A percentile compares a stretch with the other conserved stretches of the same genome.
Conservation (phyloP, 92 coral and sea anemone genomes). For the Diadumene lineata region DNA sequence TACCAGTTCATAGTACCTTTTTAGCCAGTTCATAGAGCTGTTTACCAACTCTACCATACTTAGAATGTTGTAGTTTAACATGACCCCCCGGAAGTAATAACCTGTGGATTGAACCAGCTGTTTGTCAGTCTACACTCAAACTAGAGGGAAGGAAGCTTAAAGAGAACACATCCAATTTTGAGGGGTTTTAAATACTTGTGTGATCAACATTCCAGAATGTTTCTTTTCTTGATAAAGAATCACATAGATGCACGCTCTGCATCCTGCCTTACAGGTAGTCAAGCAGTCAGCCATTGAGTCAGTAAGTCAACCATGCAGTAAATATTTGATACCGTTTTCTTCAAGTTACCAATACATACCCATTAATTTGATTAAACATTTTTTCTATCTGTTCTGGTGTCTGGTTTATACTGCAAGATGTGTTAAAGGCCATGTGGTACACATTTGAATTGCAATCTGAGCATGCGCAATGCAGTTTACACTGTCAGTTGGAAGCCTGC, state of each 20-base stretch:
- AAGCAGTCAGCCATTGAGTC: background rate
- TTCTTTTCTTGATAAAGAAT: too few species aligned
- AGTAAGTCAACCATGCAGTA: background rate
- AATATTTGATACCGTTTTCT: background rate
- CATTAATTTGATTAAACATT: constrained; percentile 18
- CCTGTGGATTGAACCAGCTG: constrained; percentile 4
- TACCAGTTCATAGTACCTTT: constrained; percentile 4
- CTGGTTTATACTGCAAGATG: constrained; percentile 21
- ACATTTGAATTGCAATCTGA: too few species aligned
- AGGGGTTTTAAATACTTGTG: too few species aligned
- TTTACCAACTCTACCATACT: constrained; percentile 32
- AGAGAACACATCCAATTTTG: too few species aligned
- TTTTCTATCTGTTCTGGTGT: constrained; percentile 23
- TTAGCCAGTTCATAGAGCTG: constrained; percentile 38
- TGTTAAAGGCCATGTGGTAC: too few species aligned
- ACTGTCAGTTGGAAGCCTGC: too few species aligned
- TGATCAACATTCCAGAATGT: too few species aligned
- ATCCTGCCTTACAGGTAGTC: background rate
- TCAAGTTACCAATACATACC: constrained; percentile 4
- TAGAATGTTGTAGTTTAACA: constrained; percentile 32
- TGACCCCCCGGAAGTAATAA: constrained; percentile 40
- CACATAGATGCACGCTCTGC: too few species aligned
- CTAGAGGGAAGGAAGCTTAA: too few species aligned
- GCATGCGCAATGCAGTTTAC: too few species aligned
- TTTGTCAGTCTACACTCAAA: too few species aligned